These are phyloP conservation scores for Nanorana parkeri DNA, from an alignment of 2,113 vertebrate genomes.

Conservation along the genomic window DNA sequence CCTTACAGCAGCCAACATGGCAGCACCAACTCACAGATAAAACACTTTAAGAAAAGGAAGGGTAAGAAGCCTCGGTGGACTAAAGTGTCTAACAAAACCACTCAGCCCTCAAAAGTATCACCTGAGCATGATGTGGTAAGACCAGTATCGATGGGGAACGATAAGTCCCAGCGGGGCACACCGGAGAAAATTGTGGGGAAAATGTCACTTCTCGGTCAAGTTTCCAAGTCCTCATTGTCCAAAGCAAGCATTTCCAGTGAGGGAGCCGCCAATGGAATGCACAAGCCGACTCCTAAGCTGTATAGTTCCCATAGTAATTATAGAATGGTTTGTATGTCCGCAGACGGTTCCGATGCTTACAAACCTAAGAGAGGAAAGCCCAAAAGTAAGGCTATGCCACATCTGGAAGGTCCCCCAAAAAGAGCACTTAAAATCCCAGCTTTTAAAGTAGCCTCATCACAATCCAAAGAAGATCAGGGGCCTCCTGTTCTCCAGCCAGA, in stretches of 20 bases:
- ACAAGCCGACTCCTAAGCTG: slow-evolving; percentile 74
- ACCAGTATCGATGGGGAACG: neutral
- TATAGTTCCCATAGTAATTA: slow-evolving; percentile 71
- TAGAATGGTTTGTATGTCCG: slow-evolving; percentile 68
- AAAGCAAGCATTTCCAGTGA: slow-evolving; percentile 70
- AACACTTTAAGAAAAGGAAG: slow-evolving; percentile 89
- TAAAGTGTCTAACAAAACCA: slow-evolving; percentile 78
- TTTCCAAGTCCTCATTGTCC: slow-evolving; percentile 75
- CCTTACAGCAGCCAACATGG: slow-evolving; percentile 72
- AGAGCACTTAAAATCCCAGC: slow-evolving; percentile 84
- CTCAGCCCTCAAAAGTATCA: slow-evolving; percentile 70
- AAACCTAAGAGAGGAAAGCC: slow-evolving; percentile 86
- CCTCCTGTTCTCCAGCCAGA: slow-evolving; percentile 95
- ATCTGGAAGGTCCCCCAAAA: slow-evolving; percentile 85
- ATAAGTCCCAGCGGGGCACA: slow-evolving; percentile 71
- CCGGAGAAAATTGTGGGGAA: slow-evolving; percentile 72
- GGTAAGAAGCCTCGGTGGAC: slow-evolving; percentile 89
- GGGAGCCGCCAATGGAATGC: slow-evolving; percentile 65
- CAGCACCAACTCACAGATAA: slow-evolving; percentile 75
- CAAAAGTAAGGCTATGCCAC: slow-evolving; percentile 92
- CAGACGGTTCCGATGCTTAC: slow-evolving; percentile 73
- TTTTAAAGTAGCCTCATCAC: slow-evolving; percentile 89
- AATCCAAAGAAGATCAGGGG: slow-evolving; percentile 91
- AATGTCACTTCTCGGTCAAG: slow-evolving; percentile 68
- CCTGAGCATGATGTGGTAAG: slow-evolving; percentile 60